These are phyloP conservation scores for Motacilla alba DNA, from an alignment of 2,113 vertebrate species.

Conservation along the genomic window DNA sequence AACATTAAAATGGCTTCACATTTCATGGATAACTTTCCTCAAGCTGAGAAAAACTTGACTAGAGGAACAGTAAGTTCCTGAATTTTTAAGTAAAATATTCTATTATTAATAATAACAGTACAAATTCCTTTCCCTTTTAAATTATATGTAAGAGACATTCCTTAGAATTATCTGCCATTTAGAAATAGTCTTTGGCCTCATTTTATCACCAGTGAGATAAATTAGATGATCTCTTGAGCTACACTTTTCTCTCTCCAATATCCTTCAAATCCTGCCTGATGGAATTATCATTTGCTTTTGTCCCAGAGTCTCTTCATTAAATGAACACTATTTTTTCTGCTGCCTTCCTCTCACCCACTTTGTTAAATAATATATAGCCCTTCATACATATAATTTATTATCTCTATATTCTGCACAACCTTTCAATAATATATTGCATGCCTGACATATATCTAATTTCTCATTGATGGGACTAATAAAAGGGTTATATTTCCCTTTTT, in stretches of 20 bases:
- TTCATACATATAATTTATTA: neutral
- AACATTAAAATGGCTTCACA: neutral
- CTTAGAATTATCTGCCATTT: conserved; percentile 40
- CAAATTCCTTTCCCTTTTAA: conserved; percentile 1
- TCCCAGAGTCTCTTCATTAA: conserved; percentile 13
- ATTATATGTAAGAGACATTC: conserved; percentile 12
- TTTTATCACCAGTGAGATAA: conserved; percentile 33
- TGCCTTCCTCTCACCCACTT: neutral
- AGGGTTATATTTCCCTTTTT: neutral
- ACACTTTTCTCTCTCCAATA: neutral
- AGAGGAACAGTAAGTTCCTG: conserved; percentile 27
- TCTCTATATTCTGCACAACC: conserved; percentile 36
- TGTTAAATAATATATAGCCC: conserved; percentile 14
- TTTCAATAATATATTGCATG: conserved; percentile 45
- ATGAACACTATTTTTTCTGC: neutral
- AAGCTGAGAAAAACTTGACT: conserved; percentile 19
- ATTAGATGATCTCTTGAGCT: conserved; percentile 14
- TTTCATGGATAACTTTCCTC: neutral
- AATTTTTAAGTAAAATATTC: conserved; percentile 55
- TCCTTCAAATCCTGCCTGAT: conserved; percentile 5
- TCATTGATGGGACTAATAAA: neutral
- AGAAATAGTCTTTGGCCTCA: conserved; percentile 26
- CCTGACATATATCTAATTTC: conserved; percentile 27
- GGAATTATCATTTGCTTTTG: conserved; percentile 12
- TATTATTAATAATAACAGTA: conserved; percentile 57